Percentiles rank a stretch among this genome's conserved stretches.
phyloP scores from a whole-genome alignment of 1,140 invertebrate species.

The Cydia pomonella region DNA sequence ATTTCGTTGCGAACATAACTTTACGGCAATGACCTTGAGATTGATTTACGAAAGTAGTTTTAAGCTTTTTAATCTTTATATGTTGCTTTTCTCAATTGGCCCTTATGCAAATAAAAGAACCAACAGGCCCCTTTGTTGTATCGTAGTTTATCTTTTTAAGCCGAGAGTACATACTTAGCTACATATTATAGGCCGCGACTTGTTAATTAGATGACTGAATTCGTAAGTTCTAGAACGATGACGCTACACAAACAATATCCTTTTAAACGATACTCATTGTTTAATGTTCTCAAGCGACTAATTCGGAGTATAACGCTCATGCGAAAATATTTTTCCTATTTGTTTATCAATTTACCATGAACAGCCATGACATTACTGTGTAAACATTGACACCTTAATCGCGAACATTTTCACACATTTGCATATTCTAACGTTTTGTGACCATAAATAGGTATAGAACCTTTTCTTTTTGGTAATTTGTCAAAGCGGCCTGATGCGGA shows the following conservation, averaged over 20 bases:
- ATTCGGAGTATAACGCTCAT: conserved; percentile 17
- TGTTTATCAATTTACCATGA: conserved; percentile 9
- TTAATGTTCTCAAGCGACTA: background rate
- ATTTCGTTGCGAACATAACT: background rate
- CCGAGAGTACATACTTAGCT: too few species aligned
- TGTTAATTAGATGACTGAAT: background rate
- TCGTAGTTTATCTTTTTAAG: background rate
- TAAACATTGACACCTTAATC: background rate
- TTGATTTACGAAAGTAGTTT: background rate
- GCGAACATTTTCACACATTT: background rate
- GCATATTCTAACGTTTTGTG: too few species aligned
- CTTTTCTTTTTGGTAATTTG: too few species aligned
- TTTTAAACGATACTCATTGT: conserved; percentile 8
- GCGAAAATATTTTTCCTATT: background rate
- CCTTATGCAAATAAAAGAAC: background rate
- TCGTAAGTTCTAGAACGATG: background rate
- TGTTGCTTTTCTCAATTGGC: background rate
- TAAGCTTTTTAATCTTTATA: background rate
- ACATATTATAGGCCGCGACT: background rate
- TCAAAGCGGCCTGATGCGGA: too few species aligned
- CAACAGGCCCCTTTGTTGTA: background rate
- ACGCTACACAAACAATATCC: background rate
- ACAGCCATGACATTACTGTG: background rate
- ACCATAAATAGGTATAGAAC: too few species aligned
- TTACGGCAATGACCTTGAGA: background rate